Evolutionary conservation across 2,113 vertebrate genomes (phyloP).

Genomic region (Takifugu flavidus): DNA sequence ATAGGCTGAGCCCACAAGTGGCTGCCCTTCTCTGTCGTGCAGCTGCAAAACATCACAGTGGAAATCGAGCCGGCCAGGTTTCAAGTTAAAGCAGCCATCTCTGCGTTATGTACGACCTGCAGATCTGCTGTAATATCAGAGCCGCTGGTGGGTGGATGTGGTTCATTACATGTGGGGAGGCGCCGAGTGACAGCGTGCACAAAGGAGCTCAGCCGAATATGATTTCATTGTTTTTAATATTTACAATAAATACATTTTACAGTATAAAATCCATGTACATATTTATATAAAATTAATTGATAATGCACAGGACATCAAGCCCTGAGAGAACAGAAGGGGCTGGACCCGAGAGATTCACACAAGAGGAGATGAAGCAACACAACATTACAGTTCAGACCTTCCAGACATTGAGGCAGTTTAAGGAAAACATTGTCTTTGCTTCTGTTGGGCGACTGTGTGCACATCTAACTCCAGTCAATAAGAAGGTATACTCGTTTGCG

Average conservation of each 20-base stretch:
- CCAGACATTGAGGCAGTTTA: slow-evolving; percentile 84
- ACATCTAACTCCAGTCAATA: slow-evolving; percentile 58
- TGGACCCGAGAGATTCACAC: slow-evolving; percentile 73
- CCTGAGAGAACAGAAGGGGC: slow-evolving; percentile 83
- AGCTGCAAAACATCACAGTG: slow-evolving; percentile 85
- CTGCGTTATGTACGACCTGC: slow-evolving; percentile 38
- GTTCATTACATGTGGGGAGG: slow-evolving; percentile 31
- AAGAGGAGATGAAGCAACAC: slow-evolving; percentile 57
- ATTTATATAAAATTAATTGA: slow-evolving; percentile 79
- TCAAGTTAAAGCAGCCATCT: slow-evolving; percentile 50
- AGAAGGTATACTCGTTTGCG: slow-evolving; percentile 47
- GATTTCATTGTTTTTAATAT: slow-evolving; percentile 82
- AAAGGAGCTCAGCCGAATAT: slow-evolving; percentile 10
- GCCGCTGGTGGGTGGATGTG: slow-evolving; percentile 35
- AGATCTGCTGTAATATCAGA: slow-evolving; percentile 33
- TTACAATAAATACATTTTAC: slow-evolving; percentile 88
- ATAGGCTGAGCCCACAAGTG: slow-evolving; percentile 86
- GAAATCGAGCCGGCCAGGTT: slow-evolving; percentile 69
- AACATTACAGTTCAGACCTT: slow-evolving; percentile 61
- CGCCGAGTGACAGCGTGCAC: not conserved
- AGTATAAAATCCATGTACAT: slow-evolving; percentile 90
- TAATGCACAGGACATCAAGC: slow-evolving; percentile 88
- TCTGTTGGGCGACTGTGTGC: slow-evolving; percentile 55
- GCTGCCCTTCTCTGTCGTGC: slow-evolving; percentile 77
- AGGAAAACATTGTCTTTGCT: slow-evolving; percentile 84